Conservation (phyloP, 2,888 invertebrate genomes). For the Dryobotodes eremita region DNA sequence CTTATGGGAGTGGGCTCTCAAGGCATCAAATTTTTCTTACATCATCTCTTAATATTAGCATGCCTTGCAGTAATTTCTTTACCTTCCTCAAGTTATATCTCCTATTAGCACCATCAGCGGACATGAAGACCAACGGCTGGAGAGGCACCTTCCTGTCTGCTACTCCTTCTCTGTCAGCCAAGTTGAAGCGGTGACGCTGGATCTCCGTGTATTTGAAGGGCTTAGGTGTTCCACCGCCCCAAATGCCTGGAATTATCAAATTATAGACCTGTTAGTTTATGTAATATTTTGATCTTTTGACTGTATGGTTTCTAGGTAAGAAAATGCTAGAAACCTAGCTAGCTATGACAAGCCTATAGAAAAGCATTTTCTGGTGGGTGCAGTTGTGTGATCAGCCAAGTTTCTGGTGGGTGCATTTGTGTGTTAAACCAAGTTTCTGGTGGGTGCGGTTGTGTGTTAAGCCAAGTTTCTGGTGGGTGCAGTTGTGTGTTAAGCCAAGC, state of each 20-base stretch:
- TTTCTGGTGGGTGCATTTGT: no score
- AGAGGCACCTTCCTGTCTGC: conserved; percentile 98
- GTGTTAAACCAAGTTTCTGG: no score
- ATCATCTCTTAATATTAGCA: no score
- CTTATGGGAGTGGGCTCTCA: no score
- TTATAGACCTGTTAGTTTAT: neutral
- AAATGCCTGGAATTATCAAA: conserved; percentile 90
- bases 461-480: no score
- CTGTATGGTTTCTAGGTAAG: neutral
- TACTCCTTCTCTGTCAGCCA: conserved; percentile 96
- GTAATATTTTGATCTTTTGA: neutral
- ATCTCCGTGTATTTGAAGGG: conserved; percentile 99
- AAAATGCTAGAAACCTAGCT: neutral
- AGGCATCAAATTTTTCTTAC: no score
- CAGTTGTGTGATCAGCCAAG: no score
- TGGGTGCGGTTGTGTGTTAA: no score
- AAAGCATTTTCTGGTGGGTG: no score
- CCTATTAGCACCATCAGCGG: conserved; percentile 96
- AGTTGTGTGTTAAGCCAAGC: no score
- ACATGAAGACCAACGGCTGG: conserved; percentile 97
- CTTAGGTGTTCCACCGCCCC: conserved; percentile 98
- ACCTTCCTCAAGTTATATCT: conserved; percentile 98
- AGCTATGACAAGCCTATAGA: no score
- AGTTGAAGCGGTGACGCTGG: conserved; percentile 97
- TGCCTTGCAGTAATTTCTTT: conserved; percentile 22